Evolutionary conservation across 2,888 invertebrate genomes (phyloP), one percentile per base, ranked within the genome.

Genomic region (Poecilobothrus nobilitatus): DNA sequence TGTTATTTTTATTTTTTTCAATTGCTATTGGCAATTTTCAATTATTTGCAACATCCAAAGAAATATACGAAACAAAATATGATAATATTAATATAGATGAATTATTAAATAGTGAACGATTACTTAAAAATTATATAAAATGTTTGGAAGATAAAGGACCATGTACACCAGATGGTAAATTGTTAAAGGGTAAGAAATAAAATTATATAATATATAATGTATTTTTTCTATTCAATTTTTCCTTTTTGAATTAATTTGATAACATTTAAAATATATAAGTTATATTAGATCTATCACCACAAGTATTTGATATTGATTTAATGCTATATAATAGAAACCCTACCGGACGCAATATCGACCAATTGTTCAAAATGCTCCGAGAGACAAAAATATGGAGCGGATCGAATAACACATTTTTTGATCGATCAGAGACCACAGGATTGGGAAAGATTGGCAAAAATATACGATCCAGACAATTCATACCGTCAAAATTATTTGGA

Each of bases 281-380:
- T 37, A 37, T 12, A 37, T 37, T 37, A 12, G 37, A 37, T 10
- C 37, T 37, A 33, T 27, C 18, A 22, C 27, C 33, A 33, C 18
- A 64, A 64, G 33, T 33, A 18, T 33, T 37, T 66, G n/a, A 66
- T 61, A 27, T 66, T 53, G 18, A 10, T 53, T 66, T 53, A 53
- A 53, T 71, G 82, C 83, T 53, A 20, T 20, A 41, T 44, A 73
- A 72, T 80, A 90, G 90, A 84, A 69, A 88, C 87, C 72, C 83
- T 91, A 65, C 89, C 90, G 0, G 90, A 91, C 75, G 90, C 90
- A 0, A 86, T 90, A 68, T 82, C 84, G 73, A 88, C 87, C 64
- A 86, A 88, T 73, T 91, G 91, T 76, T 80, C 78, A 66, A 90
- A 88, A 78, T 91, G 91, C 76, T 88, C 86, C 12, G 84, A 85